phyloP scores from a whole-genome alignment of 1,140 invertebrate species.

The Pantala flavescens region DNA sequence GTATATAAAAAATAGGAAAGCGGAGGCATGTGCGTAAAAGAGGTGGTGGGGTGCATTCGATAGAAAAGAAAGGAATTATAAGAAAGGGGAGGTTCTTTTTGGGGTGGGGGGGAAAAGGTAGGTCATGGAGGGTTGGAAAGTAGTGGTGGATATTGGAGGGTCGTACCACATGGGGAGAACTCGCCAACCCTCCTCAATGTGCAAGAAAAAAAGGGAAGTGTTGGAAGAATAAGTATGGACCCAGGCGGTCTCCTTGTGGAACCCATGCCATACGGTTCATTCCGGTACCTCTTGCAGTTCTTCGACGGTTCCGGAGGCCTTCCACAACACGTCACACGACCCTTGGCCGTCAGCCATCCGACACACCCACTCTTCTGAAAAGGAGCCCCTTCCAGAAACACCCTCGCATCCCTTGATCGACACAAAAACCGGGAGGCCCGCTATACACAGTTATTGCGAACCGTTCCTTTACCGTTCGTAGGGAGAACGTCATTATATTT shows the following conservation, averaged over 20 bases:
- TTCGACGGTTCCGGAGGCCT: not conserved
- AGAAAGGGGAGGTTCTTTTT: too few species aligned
- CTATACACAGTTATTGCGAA: not conserved
- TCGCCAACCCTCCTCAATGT: not conserved
- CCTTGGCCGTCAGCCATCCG: not conserved
- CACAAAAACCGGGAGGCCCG: not conserved
- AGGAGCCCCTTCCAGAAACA: not conserved
- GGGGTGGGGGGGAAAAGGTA: not conserved
- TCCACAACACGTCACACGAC: not conserved
- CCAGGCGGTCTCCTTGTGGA: not conserved
- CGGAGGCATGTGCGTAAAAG: too few species aligned
- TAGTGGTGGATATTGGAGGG: not conserved
- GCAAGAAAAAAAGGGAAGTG: not conserved
- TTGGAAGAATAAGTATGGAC: not conserved
- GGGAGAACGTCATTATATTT: not conserved
- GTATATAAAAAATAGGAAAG: too few species aligned
- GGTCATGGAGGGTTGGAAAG: not conserved
- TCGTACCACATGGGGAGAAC: not conserved
- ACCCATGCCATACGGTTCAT: not conserved
- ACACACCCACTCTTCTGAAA: not conserved
- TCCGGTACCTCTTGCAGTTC: not conserved
- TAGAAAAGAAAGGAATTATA: too few species aligned
- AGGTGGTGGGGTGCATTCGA: too few species aligned
- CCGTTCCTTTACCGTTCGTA: not conserved
- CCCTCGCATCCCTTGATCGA: too few species aligned